Base-by-base conservation (phyloP, 2,113 vertebrate genomes). In the Crotalus helleri region DNA sequence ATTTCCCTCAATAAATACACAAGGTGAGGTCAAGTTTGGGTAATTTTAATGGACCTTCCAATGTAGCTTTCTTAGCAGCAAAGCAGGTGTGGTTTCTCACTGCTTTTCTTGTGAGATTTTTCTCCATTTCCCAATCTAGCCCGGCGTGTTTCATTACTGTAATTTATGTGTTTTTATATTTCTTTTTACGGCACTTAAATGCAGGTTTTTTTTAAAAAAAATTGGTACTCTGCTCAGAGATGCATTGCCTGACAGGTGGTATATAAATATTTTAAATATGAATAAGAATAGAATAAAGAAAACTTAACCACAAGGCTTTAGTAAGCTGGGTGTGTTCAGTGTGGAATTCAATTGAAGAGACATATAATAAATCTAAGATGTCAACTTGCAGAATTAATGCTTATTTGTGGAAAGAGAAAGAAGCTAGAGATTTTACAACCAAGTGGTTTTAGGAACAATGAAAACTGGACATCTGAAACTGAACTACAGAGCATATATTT, bases 221-320 rank as follows among this genome's bases (percentile, higher is more conserved):
- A n/a, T 17, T 69, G 4, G 64, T 33, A 69, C 29, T 33, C 4
- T 5, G 29, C 12, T 69, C 64, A 13, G 29, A 33, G 64, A 69
- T 4, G 64, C 29, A 15, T 69, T 69, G 64, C 64, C 64, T 69
- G 29, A 69, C 64, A 69, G 29, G 29, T 69, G 64, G 11, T 69
- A 33, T 69, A 69, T 69, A 69, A 33, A 69, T 69, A 69, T 69
- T 69, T 69, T 69, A 69, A 69, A 69, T 69, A 33, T 69, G 64
- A 69, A 95, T 94, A 91, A 94, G 96, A 96, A 97, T 96, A 97
- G 96, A 97, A 97, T 96, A 96, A 96, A 96, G 94, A 96, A 91
- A 97, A 95, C 95, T 97, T 97, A 96, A 97, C 96, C 93, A 95
- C 94, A 95, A 94, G 91, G 95, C 95, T 97, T 44, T 21, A 97